Conservation (phyloP, 2,888 invertebrate species). For the Lochmaea capreae region DNA sequence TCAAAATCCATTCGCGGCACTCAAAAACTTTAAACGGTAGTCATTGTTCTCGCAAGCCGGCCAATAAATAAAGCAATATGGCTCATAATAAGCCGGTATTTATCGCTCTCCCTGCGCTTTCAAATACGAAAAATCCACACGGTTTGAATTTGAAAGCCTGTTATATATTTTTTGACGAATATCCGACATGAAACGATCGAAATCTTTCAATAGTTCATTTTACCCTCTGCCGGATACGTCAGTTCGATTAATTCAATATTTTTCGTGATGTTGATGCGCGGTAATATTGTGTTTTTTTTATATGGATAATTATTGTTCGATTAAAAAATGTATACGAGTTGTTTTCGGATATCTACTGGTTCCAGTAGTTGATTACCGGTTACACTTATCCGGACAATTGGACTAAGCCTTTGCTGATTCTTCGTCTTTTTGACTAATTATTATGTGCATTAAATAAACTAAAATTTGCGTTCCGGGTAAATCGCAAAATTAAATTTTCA, state of each 20-base stretch:
- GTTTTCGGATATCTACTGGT: no score
- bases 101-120: constrained; percentile 22
- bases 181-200: constrained; percentile 53
- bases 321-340: no score
- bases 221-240: constrained; percentile 56
- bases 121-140: constrained; percentile 33
- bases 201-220: constrained; percentile 50
- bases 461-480: no score
- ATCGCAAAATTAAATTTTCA: no score
- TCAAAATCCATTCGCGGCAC: constrained; percentile 31
- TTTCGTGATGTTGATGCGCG: constrained; percentile 24
- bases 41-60: constrained; percentile 35
- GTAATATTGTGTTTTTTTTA: background rate
- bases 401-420: no score
- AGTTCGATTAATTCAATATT: constrained; percentile 54
- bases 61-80: constrained; percentile 42
- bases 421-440: no score
- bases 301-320: no score
- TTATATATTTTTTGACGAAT: constrained; percentile 50
- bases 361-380: no score
- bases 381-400: no score
- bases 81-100: constrained; percentile 41
- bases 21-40: constrained; percentile 27
- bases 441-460: no score
- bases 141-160: constrained; percentile 34